Base-by-base conservation (phyloP, 2,797 vertebrate genomes). In the Psittacula echo region DNA sequence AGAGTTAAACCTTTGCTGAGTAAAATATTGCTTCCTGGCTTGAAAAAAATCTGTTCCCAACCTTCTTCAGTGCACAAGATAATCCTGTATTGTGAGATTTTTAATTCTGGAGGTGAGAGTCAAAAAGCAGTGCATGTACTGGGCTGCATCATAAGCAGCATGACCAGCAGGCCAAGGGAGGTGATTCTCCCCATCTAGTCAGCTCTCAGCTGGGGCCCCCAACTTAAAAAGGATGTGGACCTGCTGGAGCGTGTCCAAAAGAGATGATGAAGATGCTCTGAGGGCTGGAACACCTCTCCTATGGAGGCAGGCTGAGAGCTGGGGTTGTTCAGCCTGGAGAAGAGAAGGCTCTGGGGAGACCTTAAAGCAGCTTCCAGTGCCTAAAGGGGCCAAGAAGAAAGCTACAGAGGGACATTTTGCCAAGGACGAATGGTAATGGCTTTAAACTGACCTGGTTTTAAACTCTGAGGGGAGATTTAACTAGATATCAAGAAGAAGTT, bases 331-430 rank as follows among this genome's bases (percentile, higher is more conserved):
- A 44, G 30, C 41, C 39, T 44, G 30, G 21, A 56, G 62, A 48
- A 61, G 56, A 24, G 56, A 47, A 54, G 51, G 34, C 18, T 68
- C 3, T 0, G 1, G 42, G 29, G 3, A 41, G 3, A 58, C 14
- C 20, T 79, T 20, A 39, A 27, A 60, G 22, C 23, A 60, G 23
- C 23, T 37, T 60, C 56, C n/a, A 60, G 56, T 37, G 23, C 56
- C 22, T 24, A 37, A 60, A 60, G 15, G 56, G 22, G 22, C n/a
- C 34, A 60, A 60, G 10, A 37, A 60, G n/a, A 37, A 34, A 37
- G 56, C 10, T 37, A n/a, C 22, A 60, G 56, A 24, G 15, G n/a
- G 14, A 7, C 56, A 58, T 60, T 37, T 60, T 34, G 56, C 24
- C n/a, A 37, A 37, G n/a, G 15, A 34, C 7, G 10, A 37, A 24